A percentile compares a stretch with the other conserved stretches of the same genome.
Evolutionary conservation across 2,888 invertebrate genomes (phyloP).

Genomic region (Meghimatium bilineatum): DNA sequence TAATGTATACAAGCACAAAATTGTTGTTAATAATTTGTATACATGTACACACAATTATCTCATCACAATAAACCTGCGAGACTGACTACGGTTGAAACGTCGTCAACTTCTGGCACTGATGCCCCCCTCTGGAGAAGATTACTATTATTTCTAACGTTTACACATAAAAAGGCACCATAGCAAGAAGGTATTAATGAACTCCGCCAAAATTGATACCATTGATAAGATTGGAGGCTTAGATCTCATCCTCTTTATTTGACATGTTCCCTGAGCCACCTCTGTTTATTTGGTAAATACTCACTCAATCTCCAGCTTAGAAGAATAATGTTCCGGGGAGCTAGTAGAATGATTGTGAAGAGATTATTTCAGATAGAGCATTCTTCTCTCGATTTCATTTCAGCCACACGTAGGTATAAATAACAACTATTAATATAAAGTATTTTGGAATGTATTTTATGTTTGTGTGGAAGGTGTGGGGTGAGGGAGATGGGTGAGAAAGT

Average conservation of each 20-base stretch:
- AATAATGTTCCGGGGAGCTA: neutral
- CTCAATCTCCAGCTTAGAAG: neutral
- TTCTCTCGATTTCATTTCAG: neutral
- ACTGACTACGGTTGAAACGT: neutral
- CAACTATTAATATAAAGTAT: too few relatives aligned
- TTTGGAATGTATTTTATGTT: too few relatives aligned
- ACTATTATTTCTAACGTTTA: neutral
- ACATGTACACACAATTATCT: too few relatives aligned
- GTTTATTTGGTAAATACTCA: slow-evolving; percentile 28
- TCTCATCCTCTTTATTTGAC: slow-evolving; percentile 21
- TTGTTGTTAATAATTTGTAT: too few relatives aligned
- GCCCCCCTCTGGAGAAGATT: too few relatives aligned
- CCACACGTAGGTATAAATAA: neutral
- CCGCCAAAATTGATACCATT: slow-evolving; percentile 29
- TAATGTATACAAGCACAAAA: too few relatives aligned
- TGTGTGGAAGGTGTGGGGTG: too few relatives aligned
- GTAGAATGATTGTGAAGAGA: neutral
- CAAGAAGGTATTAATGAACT: slow-evolving; percentile 1
- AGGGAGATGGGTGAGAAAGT: too few relatives aligned
- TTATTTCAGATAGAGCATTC: neutral
- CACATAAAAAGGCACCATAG: neutral
- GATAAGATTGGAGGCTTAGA: slow-evolving; percentile 17
- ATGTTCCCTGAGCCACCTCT: neutral
- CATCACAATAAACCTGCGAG: too few relatives aligned
- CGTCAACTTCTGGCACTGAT: neutral